A percentile compares a stretch with the other conserved stretches of the same genome.
These are phyloP conservation scores for Ceryle rudis DNA, from an alignment of 2,797 vertebrate species.

Conservation along the genomic window DNA sequence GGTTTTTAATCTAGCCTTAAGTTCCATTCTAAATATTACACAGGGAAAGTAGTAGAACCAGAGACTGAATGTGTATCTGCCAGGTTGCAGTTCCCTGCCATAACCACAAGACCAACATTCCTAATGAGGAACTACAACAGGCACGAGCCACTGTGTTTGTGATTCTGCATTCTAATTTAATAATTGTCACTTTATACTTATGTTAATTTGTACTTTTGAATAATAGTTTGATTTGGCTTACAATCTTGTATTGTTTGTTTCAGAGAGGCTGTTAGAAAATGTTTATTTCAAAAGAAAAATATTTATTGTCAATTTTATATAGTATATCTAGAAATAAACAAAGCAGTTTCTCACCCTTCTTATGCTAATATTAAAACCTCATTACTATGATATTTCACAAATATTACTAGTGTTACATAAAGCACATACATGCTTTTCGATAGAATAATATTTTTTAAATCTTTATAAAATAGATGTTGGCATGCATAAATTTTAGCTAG, in stretches of 20 bases:
- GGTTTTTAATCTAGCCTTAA: background rate
- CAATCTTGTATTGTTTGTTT: background rate
- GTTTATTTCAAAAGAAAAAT: background rate
- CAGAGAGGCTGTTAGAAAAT: background rate
- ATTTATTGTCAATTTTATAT: background rate
- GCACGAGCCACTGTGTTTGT: background rate
- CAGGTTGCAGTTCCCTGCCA: background rate
- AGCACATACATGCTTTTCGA: background rate
- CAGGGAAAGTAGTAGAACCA: background rate
- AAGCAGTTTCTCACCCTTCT: background rate
- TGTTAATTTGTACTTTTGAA: background rate
- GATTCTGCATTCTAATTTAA: slow-evolving; percentile 4
- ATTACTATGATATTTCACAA: background rate
- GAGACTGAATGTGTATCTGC: background rate
- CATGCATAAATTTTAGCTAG: background rate
- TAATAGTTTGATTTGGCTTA: background rate
- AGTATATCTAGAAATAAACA: background rate
- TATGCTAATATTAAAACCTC: background rate
- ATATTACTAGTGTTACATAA: background rate
- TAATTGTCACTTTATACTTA: background rate
- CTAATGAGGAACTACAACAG: background rate
- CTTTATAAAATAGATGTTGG: background rate
- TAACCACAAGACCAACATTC: background rate
- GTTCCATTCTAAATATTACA: background rate
- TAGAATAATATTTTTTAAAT: background rate